Conservation (phyloP, 2,888 invertebrate genomes). For the Microplitis manilae region DNA sequence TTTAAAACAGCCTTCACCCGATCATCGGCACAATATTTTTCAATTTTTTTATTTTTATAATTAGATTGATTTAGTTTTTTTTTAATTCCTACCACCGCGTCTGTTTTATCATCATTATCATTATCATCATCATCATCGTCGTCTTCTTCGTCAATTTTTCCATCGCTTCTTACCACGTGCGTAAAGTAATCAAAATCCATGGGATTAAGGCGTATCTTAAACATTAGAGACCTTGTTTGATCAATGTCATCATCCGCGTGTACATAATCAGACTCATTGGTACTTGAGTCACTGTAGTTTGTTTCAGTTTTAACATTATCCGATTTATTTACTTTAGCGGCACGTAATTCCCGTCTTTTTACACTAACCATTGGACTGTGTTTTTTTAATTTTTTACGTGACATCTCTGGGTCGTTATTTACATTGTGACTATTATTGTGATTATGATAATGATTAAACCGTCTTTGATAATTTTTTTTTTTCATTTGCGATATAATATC, state of each 20-base stretch:
- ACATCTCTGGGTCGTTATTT: conserved; percentile 11
- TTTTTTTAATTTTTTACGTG: conserved; percentile 38
- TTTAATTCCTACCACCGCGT: neutral
- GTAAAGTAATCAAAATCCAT: conserved; percentile 79
- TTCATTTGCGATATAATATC: conserved; percentile 63
- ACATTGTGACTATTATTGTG: conserved; percentile 1
- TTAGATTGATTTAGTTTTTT: conserved; percentile 39
- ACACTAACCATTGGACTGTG: conserved; percentile 32
- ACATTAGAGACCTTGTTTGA: conserved; percentile 74
- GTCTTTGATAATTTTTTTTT: conserved; percentile 50
- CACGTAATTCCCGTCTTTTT: conserved; percentile 22
- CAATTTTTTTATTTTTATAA: conserved; percentile 67
- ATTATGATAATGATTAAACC: neutral
- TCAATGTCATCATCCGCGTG: conserved; percentile 69
- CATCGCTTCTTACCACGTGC: conserved; percentile 72
- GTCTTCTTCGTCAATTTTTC: conserved; percentile 58
- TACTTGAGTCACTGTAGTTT: conserved; percentile 50
- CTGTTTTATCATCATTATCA: neutral
- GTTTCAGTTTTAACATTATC: conserved; percentile 42
- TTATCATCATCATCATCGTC: neutral
- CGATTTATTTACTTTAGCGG: conserved; percentile 42
- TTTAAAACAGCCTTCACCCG: conserved; percentile 74
- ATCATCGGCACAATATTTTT: conserved; percentile 74
- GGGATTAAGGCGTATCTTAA: conserved; percentile 75
- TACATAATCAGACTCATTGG: conserved; percentile 64